Evolutionary conservation across 2,797 vertebrate species (phyloP), one percentile per base, ranked within the genome.

Genomic region (Ctenopoma multispine): DNA sequence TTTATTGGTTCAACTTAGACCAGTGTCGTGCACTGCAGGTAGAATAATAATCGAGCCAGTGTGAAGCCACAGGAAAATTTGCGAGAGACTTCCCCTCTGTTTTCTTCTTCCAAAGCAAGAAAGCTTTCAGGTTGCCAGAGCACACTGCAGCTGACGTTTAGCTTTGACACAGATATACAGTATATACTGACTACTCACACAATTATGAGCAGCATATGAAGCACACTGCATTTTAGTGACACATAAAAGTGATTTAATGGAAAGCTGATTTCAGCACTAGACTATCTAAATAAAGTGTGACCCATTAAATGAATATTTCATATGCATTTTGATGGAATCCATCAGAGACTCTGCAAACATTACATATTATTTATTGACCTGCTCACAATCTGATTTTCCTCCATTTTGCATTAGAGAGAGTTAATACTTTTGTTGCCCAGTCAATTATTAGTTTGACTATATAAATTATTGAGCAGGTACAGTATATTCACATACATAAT

Each of bases 21-120:
- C 85, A 77, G 84, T 88, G 89, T 91, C 84, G 86, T 90, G 60
- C 27, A 75, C 87, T 92, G 85, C 86, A 89, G 84, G 90, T 65
- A 86, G 91, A 93, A 94, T 94, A 91, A 89, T 93, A 93, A 94
- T 94, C 89, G 93, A 92, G 87, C 81, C 87, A 90, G 82, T 64
- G 85, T 21, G 68, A 89, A 86, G 77, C 85, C 79, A 77, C 79
- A 69, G 73, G 81, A 63, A 71, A 72, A 74, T 75, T 75, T 77
- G 83, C 76, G 59, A 84, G 67, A 85, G 46, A 81, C 81, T 85
- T 46, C 29, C 27, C 74, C 84, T 68, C 55, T 71, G 75, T 71
- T 73, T 75, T 77, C 62, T 65, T 85, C 77, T 62, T 72, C 56
- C 44, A 63, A 83, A 65, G 84, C 86, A 84, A 82, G 86, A 87